Conservation (phyloP, 2,113 vertebrate species). For the Apus apus region DNA sequence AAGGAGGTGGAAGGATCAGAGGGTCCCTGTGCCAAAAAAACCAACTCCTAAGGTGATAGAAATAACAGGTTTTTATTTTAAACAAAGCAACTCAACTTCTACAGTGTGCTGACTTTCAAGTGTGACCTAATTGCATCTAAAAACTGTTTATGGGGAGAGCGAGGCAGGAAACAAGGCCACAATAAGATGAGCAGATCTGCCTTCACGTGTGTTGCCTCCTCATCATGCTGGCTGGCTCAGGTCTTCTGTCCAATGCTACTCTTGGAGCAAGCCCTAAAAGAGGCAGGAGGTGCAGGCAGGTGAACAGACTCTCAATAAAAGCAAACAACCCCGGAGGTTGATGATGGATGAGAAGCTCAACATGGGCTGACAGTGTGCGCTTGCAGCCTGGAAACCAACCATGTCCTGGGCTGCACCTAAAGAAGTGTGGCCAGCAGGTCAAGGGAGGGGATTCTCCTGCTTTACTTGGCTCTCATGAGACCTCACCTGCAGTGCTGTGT, state of each 20-base stretch:
- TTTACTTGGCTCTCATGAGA: no score
- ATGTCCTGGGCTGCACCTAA: no score
- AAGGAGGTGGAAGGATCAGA: conserved; percentile 64
- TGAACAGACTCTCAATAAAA: neutral
- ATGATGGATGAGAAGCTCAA: no score
- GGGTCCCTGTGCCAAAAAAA: neutral
- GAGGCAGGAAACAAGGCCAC: neutral
- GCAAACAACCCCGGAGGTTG: rapidly evolving
- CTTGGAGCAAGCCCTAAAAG: neutral
- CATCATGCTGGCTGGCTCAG: neutral
- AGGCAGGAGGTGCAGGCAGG: neutral
- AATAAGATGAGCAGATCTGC: neutral
- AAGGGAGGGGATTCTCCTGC: no score
- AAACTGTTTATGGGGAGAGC: neutral
- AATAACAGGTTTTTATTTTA: conserved; percentile 13
- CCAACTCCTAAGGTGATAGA: conserved; percentile 44
- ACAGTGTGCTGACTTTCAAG: neutral
- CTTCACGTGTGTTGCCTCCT: neutral
- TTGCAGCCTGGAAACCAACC: no score
- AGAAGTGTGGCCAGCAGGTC: no score
- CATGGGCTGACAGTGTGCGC: no score
- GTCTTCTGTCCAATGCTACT: no score
- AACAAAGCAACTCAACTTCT: conserved; percentile 12
- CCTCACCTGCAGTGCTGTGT: no score
- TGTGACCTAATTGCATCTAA: conserved; percentile 37